Evolutionary conservation across 2,888 invertebrate species (phyloP), one percentile per base, ranked within the genome.

Genomic region (Scaptomyza polygonia): DNA sequence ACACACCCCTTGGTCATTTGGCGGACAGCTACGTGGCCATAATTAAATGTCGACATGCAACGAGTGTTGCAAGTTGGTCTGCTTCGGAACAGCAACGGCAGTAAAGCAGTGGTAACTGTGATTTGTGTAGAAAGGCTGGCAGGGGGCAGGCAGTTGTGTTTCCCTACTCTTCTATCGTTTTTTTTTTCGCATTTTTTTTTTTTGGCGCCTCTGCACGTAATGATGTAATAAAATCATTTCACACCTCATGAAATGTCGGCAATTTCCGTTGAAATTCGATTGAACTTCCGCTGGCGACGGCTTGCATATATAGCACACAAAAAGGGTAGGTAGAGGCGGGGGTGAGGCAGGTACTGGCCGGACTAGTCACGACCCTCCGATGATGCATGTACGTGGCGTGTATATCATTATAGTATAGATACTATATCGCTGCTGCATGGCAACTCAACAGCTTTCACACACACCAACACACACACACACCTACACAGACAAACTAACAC

Each of bases 151-250:
- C 57, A 54, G 48, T 48, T 34, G 40, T 18, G 16, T 16, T 40
- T 21, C 29, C 40, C 14, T 25, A 11, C 34, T 25, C 21, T 30
- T 12, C 11, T 14, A 16, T 21, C 3, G 9, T 42, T 36, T 58
- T 61, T 69, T 59, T 75, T 78, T 77, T 48, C n/a, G 62, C 78
- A n/a, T 21, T 25, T 9, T 39, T 36, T 58, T 61, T 73, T 62
- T 76, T 78, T 77, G 52, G 62, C 78, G 74, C 78, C 78, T 58
- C 64, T 76, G 79, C 82, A 87, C 86, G 85, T 89, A 88, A 88
- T 89, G 86, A 88, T 88, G 89, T 90, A 89, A 89, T 89, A 89
- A 89, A 89, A 89, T 89, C 88, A 89, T 88, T 89, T 89, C 89
- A 89, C 90, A 89, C 89, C 89, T 89, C 89, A 89, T 89, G 88